These are phyloP conservation scores for Bradysia coprophila DNA, from an alignment of 1,140 invertebrate species.

Conservation along the genomic window DNA sequence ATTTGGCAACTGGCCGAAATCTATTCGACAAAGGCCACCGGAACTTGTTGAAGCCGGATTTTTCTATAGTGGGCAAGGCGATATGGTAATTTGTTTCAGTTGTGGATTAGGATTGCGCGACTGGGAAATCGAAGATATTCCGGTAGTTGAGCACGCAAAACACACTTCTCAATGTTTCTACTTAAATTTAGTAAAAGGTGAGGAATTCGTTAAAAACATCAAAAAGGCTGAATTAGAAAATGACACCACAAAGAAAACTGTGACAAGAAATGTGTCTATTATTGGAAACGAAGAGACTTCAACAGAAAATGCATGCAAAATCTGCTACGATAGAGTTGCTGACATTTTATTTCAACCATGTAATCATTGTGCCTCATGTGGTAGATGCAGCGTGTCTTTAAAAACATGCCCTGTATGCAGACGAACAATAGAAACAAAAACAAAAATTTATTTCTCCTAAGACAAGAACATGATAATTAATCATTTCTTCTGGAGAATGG, in stretches of 20 bases:
- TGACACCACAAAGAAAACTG: background rate
- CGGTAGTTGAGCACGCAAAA: conserved; percentile 71
- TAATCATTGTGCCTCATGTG: conserved; percentile 76
- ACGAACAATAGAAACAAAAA: conserved; percentile 29
- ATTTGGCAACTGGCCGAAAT: conserved; percentile 54
- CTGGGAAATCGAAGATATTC: conserved; percentile 69
- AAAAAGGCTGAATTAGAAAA: background rate
- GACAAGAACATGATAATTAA: no score
- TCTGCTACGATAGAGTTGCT: conserved; percentile 56
- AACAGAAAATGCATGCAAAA: conserved; percentile 31
- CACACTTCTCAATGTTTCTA: conserved; percentile 67
- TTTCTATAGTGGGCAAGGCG: conserved; percentile 69
- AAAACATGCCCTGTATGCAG: conserved; percentile 70
- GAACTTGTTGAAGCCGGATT: conserved; percentile 73
- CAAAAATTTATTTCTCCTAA: conserved; percentile 25
- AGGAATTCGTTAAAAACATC: conserved; percentile 35
- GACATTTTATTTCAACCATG: conserved; percentile 68
- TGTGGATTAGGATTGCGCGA: conserved; percentile 73
- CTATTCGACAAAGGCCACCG: conserved; percentile 52
- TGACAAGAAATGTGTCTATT: background rate
- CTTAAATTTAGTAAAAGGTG: conserved; percentile 52
- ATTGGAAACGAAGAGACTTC: background rate
- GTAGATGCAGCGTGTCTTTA: conserved; percentile 58
- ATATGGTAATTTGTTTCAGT: conserved; percentile 70
- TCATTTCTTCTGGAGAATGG: no score